Percentiles rank a stretch among this genome's conserved stretches.
Conservation (phyloP, 1,140 invertebrate species). For the Dufourea novaeangliae region DNA sequence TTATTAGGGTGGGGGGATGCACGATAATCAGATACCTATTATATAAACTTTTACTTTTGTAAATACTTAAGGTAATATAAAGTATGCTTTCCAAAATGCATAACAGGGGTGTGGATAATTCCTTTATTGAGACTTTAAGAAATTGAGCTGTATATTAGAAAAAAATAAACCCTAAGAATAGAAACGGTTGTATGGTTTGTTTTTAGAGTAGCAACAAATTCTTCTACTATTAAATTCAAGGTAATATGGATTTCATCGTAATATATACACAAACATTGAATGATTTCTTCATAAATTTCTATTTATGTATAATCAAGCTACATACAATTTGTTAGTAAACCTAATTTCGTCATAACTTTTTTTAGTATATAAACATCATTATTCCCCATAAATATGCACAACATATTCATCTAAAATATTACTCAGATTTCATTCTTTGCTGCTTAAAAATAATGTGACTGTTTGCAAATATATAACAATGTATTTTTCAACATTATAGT, state of each 20-base stretch:
- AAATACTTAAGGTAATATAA: conserved; percentile 49
- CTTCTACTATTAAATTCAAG: not conserved
- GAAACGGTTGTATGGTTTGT: not conserved
- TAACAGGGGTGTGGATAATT: conserved; percentile 8
- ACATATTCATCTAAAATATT: conserved; percentile 11
- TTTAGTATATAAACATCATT: conserved; percentile 13
- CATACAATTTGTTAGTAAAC: not conserved
- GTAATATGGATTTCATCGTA: not conserved
- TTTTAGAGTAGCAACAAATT: not conserved
- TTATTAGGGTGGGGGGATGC: conserved; percentile 54
- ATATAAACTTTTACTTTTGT: conserved; percentile 52
- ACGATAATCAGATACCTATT: conserved; percentile 53
- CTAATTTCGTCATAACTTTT: conserved; percentile 8
- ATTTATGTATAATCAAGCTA: not conserved
- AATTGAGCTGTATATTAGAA: conserved; percentile 8
- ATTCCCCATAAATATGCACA: not conserved
- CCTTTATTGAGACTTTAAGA: conserved; percentile 6
- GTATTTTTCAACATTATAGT: not conserved
- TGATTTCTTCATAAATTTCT: not conserved
- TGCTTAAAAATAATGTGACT: not conserved
- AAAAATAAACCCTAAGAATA: conserved; percentile 18
- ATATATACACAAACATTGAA: not conserved
- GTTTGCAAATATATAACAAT: conserved; percentile 4
- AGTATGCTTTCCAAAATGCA: conserved; percentile 37
- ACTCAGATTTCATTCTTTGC: conserved; percentile 17